Evolutionary conservation across 2,888 invertebrate species (phyloP).

Genomic region (Morinoia aosen): DNA sequence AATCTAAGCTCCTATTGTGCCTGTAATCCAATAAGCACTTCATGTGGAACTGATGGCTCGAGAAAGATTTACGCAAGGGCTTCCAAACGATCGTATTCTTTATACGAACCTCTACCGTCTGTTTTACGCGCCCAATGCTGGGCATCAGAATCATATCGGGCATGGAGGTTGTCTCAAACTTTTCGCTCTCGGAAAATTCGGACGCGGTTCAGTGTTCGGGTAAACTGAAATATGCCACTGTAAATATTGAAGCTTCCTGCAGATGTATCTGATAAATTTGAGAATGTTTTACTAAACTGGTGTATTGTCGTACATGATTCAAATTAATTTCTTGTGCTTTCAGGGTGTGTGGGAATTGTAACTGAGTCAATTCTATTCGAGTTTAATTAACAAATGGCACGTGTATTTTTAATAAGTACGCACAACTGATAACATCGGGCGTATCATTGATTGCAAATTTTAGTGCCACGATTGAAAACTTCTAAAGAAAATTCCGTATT

Average conservation of each 20-base stretch:
- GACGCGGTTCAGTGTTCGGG: background rate
- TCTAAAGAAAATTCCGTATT: background rate
- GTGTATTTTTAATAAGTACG: no score
- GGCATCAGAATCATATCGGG: background rate
- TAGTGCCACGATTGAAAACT: background rate
- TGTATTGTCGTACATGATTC: background rate
- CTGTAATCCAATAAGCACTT: conserved; percentile 17
- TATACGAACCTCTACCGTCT: background rate
- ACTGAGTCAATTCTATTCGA: no score
- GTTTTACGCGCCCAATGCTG: background rate
- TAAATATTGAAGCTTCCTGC: background rate
- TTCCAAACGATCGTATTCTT: conserved; percentile 12
- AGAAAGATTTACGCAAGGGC: background rate
- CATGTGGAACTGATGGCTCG: conserved; percentile 17
- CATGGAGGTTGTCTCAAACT: background rate
- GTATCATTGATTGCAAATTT: background rate
- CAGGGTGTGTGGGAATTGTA: no score
- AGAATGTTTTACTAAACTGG: background rate
- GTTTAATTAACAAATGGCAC: no score
- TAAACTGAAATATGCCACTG: background rate
- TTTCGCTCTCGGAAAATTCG: background rate
- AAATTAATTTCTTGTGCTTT: background rate
- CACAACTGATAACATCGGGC: background rate
- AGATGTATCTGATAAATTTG: background rate
- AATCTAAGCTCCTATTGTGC: background rate